Conservation (phyloP, 2,797 vertebrate genomes). For the Danio choprae region DNA sequence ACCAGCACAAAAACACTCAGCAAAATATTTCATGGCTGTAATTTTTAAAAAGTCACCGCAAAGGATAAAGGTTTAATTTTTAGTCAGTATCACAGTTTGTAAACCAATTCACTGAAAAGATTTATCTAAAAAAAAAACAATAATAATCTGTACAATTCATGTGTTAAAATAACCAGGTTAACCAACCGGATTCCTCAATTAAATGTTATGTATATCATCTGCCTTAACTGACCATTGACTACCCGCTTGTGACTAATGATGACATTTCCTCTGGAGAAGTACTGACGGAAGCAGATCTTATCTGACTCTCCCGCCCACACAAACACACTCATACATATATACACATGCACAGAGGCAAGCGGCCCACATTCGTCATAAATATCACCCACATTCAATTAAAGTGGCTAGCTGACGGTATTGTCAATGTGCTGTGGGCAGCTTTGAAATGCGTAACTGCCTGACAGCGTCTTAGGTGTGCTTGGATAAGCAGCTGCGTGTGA, state of each 20-base stretch:
- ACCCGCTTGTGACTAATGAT: constrained; percentile 53
- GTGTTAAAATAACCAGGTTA: constrained; percentile 19
- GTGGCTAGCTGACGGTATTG: constrained; percentile 42
- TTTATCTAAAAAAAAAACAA: neutral
- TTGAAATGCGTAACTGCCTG: constrained; percentile 20
- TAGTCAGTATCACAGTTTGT: neutral
- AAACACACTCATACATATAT: constrained; percentile 30
- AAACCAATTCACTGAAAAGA: neutral
- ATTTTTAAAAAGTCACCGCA: no score
- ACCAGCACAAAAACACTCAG: no score
- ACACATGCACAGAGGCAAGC: constrained; percentile 21
- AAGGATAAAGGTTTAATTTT: no score
- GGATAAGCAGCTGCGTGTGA: constrained; percentile 47
- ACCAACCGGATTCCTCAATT: constrained; percentile 38
- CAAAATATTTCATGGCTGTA: no score
- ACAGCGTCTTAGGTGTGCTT: constrained; percentile 46
- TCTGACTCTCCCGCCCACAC: constrained; percentile 35
- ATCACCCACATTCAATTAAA: constrained; percentile 44
- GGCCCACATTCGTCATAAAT: constrained; percentile 43
- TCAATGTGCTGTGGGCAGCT: constrained; percentile 35
- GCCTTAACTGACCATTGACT: constrained; percentile 30
- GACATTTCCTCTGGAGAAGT: constrained; percentile 45
- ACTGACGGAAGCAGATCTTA: constrained; percentile 31
- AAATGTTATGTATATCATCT: constrained; percentile 36
- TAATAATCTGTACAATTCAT: no score